Conservation (phyloP, 2,888 invertebrate species). For the Nomada ruficornis region DNA sequence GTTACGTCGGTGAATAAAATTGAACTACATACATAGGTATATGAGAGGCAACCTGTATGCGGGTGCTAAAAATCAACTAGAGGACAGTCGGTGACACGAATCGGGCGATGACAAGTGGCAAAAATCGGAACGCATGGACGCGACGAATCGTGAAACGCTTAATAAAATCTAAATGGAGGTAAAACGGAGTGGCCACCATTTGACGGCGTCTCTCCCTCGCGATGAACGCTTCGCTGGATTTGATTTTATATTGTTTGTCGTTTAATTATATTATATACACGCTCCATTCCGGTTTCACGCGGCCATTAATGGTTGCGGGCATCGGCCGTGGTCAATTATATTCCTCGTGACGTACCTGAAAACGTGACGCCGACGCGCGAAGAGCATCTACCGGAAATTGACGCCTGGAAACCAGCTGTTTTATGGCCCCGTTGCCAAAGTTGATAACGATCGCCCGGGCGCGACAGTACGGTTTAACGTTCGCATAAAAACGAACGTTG, state of each 20-base stretch:
- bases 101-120: conserved; percentile 14
- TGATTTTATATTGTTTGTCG: conserved; percentile 75
- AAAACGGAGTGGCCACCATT: conserved; percentile 55
- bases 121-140: conserved; percentile 47
- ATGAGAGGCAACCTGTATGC: neutral
- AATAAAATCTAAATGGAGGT: conserved; percentile 73
- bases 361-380: conserved; percentile 24
- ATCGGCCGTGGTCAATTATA: conserved; percentile 67
- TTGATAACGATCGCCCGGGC: conserved; percentile 13
- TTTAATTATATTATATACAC: conserved; percentile 73
- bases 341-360: conserved; percentile 53
- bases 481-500: conserved; percentile 4
- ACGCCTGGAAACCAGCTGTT: conserved; percentile 22
- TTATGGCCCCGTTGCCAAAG: conserved; percentile 24
- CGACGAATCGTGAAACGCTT: conserved; percentile 74
- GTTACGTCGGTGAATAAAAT: neutral
- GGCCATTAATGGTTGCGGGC: conserved; percentile 66
- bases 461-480: conserved; percentile 15
- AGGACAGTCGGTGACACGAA: conserved; percentile 19
- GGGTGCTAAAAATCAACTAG: conserved; percentile 42
- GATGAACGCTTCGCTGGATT: conserved; percentile 63
- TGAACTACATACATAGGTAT: neutral
- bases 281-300: conserved; percentile 48
- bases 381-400: conserved; percentile 30
- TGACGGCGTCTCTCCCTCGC: conserved; percentile 26